A percentile compares a stretch with the other conserved stretches of the same genome.
Evolutionary conservation across 2,113 vertebrate genomes (phyloP).

Genomic region (Danionella cerebrum): DNA sequence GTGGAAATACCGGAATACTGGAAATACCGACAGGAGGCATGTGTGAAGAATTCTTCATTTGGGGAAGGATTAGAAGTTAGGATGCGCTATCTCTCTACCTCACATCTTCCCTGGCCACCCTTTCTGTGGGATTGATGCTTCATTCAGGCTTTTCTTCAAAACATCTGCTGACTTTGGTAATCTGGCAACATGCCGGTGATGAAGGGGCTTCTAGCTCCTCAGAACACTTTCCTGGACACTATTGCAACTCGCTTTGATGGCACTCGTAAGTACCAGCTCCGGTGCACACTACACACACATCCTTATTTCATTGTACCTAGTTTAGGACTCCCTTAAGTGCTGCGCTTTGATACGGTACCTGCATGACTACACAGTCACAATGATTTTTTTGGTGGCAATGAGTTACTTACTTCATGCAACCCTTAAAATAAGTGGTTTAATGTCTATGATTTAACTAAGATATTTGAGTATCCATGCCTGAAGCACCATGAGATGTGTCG

Average conservation of each 20-base stretch:
- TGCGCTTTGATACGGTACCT: neutral
- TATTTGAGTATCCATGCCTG: no score
- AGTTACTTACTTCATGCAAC: neutral
- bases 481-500: no score
- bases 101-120: neutral
- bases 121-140: neutral
- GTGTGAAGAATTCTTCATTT: neutral
- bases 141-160: neutral
- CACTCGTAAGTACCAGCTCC: slow-evolving; percentile 70
- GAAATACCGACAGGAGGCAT: no score
- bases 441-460: no score
- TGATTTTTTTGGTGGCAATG: no score
- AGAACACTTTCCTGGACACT: slow-evolving; percentile 81
- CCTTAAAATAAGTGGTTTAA: no score
- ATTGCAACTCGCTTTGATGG: slow-evolving; percentile 75
- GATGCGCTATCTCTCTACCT: neutral
- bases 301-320: no score
- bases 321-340: neutral
- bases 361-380: no score
- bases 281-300: neutral
- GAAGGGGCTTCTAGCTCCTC: slow-evolving; percentile 90
- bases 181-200: slow-evolving; percentile 80
- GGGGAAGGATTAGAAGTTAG: neutral
- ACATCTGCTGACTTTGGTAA: slow-evolving; percentile 2
- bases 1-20: no score